Percentiles rank a stretch among this genome's conserved stretches.
Evolutionary conservation across 2,113 vertebrate genomes (phyloP).

Genomic region (Malurus melanocephalus): DNA sequence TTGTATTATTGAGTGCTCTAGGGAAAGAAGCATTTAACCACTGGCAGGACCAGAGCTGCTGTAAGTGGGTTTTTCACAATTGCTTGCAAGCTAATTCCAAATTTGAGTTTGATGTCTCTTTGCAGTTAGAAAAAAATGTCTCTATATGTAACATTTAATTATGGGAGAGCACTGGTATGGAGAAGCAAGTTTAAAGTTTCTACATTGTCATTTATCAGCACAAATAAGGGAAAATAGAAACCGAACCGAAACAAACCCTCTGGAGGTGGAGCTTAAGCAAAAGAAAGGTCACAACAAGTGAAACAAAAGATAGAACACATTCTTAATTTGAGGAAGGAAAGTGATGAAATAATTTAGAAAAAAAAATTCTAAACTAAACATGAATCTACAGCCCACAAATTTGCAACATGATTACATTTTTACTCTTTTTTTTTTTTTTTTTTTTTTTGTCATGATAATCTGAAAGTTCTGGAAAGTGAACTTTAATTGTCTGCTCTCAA

Average conservation of each 20-base stretch:
- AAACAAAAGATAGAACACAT: neutral
- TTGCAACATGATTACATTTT: neutral
- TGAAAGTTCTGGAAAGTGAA: neutral
- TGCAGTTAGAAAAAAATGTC: neutral
- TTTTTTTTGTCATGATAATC: neutral
- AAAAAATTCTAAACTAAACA: neutral
- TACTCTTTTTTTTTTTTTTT: neutral
- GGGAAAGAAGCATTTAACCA: constrained; percentile 6
- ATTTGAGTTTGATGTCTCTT: neutral
- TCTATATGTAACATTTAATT: neutral
- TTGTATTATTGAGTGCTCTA: neutral
- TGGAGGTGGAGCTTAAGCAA: neutral
- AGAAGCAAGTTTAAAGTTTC: neutral
- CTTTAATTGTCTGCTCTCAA: neutral
- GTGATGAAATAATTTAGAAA: neutral
- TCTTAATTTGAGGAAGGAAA: neutral
- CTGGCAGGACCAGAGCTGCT: neutral
- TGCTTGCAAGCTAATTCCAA: neutral
- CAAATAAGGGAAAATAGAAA: neutral
- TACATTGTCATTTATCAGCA: neutral
- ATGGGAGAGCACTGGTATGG: neutral
- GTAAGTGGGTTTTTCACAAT: constrained; percentile 1
- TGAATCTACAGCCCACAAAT: neutral
- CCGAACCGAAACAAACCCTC: neutral
- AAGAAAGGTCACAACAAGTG: neutral